Evolutionary conservation across 1,140 invertebrate genomes (phyloP).

Genomic region (Drosophila tropicalis): DNA sequence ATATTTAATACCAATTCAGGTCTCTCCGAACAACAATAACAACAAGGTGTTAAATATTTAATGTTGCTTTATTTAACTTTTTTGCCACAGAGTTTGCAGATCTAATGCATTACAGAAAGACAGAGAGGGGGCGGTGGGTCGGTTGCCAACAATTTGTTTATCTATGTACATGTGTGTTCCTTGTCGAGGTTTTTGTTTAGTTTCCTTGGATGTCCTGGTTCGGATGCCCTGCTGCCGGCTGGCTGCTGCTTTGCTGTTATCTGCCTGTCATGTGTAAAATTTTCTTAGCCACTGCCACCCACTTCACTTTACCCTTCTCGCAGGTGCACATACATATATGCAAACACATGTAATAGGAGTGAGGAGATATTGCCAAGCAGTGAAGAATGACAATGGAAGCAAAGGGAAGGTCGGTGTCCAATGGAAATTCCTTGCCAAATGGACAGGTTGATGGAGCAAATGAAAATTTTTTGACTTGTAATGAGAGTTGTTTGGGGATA

Average conservation of each 20-base stretch:
- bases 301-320: background rate
- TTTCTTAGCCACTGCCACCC: slow-evolving; percentile 5
- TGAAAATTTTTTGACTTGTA: slow-evolving; percentile 8
- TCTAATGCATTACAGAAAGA: slow-evolving; percentile 12
- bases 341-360: background rate
- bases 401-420: background rate
- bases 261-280: slow-evolving; percentile 12
- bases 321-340: background rate
- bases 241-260: no score
- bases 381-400: background rate
- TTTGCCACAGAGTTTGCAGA: slow-evolving; percentile 8
- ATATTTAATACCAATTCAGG: background rate
- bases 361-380: background rate
- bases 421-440: slow-evolving; percentile 8
- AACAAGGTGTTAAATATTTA: slow-evolving; percentile 4
- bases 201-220: slow-evolving; percentile 1
- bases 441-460: slow-evolving; percentile 6
- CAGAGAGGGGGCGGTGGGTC: background rate
- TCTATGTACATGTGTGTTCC: slow-evolving; percentile 3
- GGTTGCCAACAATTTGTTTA: slow-evolving; percentile 9
- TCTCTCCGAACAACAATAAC: no score
- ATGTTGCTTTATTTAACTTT: slow-evolving; percentile 5
- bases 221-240: background rate
- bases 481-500: slow-evolving; percentile 7
- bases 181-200: slow-evolving; percentile 8